A percentile compares a stretch with the other conserved stretches of the same genome.
Evolutionary conservation across 2,888 invertebrate genomes (phyloP).

Genomic region (Pseudoips prasinana): DNA sequence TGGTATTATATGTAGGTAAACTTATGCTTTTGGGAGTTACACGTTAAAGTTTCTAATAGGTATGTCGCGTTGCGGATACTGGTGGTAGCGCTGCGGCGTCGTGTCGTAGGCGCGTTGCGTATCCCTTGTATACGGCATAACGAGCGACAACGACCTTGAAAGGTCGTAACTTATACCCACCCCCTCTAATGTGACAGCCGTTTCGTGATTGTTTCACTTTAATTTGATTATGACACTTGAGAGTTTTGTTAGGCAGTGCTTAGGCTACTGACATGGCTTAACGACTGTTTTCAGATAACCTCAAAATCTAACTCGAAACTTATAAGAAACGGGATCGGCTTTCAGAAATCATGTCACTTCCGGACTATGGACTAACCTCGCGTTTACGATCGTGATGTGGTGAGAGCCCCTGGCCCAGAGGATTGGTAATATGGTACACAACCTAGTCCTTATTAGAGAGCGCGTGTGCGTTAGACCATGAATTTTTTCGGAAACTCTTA

Average conservation of each 20-base stretch:
- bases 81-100: neutral
- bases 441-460: no score
- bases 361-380: no score
- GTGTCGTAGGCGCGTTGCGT: conserved; percentile 28
- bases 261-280: no score
- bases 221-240: conserved; percentile 32
- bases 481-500: no score
- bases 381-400: no score
- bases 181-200: conserved; percentile 32
- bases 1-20: conserved; percentile 9
- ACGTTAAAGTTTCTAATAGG: conserved; percentile 13
- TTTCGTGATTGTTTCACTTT: conserved; percentile 36
- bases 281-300: no score
- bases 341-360: no score
- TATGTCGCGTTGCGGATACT: conserved; percentile 3
- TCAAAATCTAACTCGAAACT: no score
- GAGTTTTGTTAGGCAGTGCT: neutral
- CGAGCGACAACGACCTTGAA: conserved; percentile 52
- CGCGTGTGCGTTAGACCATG: no score
- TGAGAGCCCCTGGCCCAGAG: no score
- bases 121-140: conserved; percentile 35
- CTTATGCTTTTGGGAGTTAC: conserved; percentile 22
- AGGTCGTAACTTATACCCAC: conserved; percentile 50
- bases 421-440: no score
- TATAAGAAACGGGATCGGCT: no score